Conservation (phyloP, 2,113 vertebrate genomes). For the Porphyrio hochstetteri region DNA sequence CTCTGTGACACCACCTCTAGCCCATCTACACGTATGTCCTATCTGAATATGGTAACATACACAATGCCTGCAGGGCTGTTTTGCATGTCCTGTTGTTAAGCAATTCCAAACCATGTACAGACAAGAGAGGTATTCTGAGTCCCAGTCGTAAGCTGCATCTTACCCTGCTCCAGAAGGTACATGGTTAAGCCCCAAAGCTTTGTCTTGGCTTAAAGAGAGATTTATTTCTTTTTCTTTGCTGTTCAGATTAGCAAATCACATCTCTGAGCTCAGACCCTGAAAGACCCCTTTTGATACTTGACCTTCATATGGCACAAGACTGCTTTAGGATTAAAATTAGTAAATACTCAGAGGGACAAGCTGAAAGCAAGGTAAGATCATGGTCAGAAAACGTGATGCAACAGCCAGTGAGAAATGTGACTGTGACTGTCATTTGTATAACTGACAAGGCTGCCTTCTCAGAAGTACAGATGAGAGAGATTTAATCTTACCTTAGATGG, state of each 20-base stretch:
- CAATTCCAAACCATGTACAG: neutral
- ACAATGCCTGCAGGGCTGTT: neutral
- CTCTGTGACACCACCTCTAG: neutral
- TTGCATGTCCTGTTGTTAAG: neutral
- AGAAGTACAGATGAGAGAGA: neutral
- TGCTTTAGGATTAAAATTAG: conserved; percentile 6
- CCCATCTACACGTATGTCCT: neutral
- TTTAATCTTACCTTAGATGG: neutral
- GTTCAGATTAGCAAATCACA: neutral
- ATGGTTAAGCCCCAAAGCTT: neutral
- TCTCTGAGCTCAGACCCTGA: neutral
- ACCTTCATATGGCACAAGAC: neutral
- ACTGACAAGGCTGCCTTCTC: neutral
- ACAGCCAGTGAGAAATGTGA: neutral
- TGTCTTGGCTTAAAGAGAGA: conserved; percentile 8
- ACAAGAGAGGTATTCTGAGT: neutral
- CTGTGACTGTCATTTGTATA: neutral
- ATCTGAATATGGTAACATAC: neutral
- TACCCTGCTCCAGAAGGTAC: neutral
- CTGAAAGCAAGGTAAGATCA: neutral
- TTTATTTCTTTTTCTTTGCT: neutral
- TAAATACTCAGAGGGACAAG: neutral
- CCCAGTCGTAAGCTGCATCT: neutral
- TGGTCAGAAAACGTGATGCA: neutral
- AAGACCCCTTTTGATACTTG: neutral